A percentile compares a stretch with the other conserved stretches of the same genome.
Evolutionary conservation across 2,888 invertebrate species (phyloP).

Genomic region (Calliphora vomitoria): DNA sequence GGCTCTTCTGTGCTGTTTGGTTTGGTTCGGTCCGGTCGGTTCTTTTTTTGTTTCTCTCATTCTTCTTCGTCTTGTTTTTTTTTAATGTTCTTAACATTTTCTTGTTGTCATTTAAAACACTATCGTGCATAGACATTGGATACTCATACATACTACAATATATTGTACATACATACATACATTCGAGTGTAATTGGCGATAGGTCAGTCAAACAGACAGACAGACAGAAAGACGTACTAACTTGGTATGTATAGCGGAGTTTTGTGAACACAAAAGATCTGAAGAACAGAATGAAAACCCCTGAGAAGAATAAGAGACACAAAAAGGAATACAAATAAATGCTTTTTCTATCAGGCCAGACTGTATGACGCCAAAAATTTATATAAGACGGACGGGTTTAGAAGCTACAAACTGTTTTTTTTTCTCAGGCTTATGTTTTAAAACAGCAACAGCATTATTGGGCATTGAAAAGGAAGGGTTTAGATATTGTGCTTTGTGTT

Average conservation of each 20-base stretch:
- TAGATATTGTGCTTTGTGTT: conserved; percentile 1
- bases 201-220: conserved; percentile 52
- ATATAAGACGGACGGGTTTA: conserved; percentile 19
- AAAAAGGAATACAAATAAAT: conserved; percentile 66
- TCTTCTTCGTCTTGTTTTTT: conserved; percentile 13
- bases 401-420: conserved; percentile 19
- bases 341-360: conserved; percentile 76
- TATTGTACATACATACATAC: neutral
- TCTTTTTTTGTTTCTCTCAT: conserved; percentile 38
- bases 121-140: neutral
- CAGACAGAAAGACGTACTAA: conserved; percentile 5
- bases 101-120: conserved; percentile 29
- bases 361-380: conserved; percentile 82
- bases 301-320: conserved; percentile 50
- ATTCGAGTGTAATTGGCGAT: conserved; percentile 61
- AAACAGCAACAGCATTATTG: conserved; percentile 19
- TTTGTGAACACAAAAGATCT: conserved; percentile 31
- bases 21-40: conserved; percentile 49
- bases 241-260: neutral
- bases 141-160: neutral
- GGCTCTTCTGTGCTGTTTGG: conserved; percentile 42
- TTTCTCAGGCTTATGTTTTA: conserved; percentile 13
- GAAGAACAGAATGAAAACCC: conserved; percentile 26
- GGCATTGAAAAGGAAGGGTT: conserved; percentile 34
- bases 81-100: conserved; percentile 37